Conservation (phyloP, 2,113 vertebrate genomes). For the Coturnix japonica region DNA sequence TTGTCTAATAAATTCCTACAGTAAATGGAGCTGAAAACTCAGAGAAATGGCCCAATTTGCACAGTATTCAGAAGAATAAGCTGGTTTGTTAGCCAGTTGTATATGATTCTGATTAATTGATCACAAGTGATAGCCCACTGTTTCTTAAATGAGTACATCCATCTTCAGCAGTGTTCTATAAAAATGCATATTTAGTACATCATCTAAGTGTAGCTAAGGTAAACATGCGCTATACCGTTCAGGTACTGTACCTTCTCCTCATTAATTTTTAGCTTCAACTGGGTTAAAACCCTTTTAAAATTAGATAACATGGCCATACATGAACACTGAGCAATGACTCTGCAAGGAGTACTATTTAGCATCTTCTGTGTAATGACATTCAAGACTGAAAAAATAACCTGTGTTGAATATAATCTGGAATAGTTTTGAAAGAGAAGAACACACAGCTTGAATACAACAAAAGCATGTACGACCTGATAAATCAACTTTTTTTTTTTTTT, state of each 20-base stretch:
- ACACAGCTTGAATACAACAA: not conserved
- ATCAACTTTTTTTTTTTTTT: conserved; percentile 20
- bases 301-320: not conserved
- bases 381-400: not conserved
- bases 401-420: not conserved
- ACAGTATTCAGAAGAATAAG: conserved; percentile 57
- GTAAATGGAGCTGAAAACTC: conserved; percentile 75
- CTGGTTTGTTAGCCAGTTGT: conserved; percentile 38
- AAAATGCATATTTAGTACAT: not conserved
- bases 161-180: conserved; percentile 20
- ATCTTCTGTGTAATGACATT: not conserved
- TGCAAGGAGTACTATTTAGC: not conserved
- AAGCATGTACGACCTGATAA: conserved; percentile 5
- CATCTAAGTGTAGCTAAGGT: not conserved
- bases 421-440: not conserved
- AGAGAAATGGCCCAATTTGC: conserved; percentile 68
- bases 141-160: conserved; percentile 49
- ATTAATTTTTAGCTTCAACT: not conserved
- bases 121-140: conserved; percentile 35
- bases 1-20: conserved; percentile 69
- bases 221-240: not conserved
- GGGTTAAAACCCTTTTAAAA: not conserved
- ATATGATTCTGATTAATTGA: conserved; percentile 51
- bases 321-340: not conserved
- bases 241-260: not conserved